Evolutionary conservation across 2,797 vertebrate genomes (phyloP).

Genomic region (Rousettus madagascariensis): DNA sequence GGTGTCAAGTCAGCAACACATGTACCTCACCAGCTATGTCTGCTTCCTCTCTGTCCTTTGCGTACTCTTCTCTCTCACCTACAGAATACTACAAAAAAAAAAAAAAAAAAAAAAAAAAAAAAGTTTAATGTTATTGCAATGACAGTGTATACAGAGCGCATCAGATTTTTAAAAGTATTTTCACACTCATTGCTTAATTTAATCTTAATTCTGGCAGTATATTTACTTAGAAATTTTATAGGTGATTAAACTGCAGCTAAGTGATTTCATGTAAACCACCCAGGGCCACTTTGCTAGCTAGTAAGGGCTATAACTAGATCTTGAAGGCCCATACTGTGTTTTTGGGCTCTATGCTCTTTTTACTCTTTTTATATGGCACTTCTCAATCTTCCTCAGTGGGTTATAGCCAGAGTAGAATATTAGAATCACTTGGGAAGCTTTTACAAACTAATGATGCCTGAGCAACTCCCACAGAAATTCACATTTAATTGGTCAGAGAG

Average conservation of each 20-base stretch:
- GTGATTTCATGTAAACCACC: background rate
- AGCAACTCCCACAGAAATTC: background rate
- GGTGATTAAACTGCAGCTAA: background rate
- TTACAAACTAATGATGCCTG: background rate
- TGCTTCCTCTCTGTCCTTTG: background rate
- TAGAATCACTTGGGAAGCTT: background rate
- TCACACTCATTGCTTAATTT: background rate
- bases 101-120: background rate
- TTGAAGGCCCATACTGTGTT: background rate
- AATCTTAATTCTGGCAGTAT: background rate
- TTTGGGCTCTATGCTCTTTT: background rate
- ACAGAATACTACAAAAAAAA: background rate
- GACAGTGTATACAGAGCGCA: background rate
- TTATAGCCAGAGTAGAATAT: background rate
- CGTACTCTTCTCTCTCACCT: background rate
- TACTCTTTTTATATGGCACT: background rate
- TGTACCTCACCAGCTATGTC: background rate
- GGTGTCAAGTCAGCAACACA: background rate
- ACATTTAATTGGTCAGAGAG: background rate
- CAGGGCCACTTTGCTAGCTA: background rate
- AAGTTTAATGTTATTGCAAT: background rate
- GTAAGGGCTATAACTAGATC: background rate
- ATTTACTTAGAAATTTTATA: background rate
- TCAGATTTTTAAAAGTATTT: slow-evolving; percentile 6
- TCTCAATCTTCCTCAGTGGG: background rate